Evolutionary conservation across 1,140 invertebrate species (phyloP).

Genomic region (Cydia fagiglandana): DNA sequence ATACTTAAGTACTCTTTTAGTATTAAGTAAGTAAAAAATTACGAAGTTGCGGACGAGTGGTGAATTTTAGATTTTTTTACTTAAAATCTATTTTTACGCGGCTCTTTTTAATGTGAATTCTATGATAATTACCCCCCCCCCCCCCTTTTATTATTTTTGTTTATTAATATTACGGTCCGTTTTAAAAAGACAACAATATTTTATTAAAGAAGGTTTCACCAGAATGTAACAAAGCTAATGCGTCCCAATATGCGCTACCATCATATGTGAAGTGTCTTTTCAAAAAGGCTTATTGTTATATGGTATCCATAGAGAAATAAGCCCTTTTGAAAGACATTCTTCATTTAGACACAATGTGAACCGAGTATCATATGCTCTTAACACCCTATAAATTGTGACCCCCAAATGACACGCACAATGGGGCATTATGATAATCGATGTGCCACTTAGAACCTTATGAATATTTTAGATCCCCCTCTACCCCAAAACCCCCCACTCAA

Average conservation of each 20-base stretch:
- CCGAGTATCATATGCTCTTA: background rate
- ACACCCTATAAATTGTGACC: constrained; percentile 11
- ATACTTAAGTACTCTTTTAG: no score
- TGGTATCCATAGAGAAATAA: no score
- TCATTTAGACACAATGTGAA: background rate
- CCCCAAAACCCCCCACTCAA: background rate
- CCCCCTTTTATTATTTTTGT: no score
- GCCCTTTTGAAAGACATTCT: no score
- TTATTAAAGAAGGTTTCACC: background rate
- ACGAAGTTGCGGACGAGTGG: no score
- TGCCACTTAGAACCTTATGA: constrained; percentile 26
- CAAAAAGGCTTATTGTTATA: no score
- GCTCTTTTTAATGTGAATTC: no score
- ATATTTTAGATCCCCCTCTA: constrained; percentile 15
- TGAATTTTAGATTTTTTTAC: no score
- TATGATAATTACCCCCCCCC: background rate
- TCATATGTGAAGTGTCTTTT: background rate
- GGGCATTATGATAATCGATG: constrained; percentile 28
- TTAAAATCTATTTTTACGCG: no score
- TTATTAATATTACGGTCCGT: no score
- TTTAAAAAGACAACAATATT: no score
- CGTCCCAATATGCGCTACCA: background rate
- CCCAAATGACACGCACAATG: constrained; percentile 8
- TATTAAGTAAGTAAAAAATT: no score
- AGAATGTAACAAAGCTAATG: background rate